These are phyloP conservation scores for Poeciliopsis occidentalis DNA, from an alignment of 2,113 vertebrate genomes.

Conservation along the genomic window DNA sequence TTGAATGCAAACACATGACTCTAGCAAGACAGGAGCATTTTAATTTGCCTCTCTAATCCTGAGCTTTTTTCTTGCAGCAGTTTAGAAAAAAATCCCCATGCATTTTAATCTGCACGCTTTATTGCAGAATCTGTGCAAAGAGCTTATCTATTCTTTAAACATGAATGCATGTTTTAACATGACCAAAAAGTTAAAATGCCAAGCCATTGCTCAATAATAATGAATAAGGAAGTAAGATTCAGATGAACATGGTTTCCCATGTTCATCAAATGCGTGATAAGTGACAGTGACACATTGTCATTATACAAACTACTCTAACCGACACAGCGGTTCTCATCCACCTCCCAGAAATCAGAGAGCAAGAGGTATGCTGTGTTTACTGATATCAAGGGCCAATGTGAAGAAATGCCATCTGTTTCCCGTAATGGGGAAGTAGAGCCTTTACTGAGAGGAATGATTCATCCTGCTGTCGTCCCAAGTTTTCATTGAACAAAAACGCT, in stretches of 20 bases:
- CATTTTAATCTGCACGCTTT: constrained; percentile 62
- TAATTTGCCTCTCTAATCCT: constrained; percentile 12
- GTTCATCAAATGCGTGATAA: too few relatives aligned
- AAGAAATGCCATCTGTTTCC: constrained; percentile 72
- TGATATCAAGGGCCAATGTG: constrained; percentile 64
- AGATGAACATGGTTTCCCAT: constrained; percentile 9
- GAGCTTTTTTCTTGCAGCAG: constrained; percentile 26
- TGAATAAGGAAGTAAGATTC: constrained; percentile 43
- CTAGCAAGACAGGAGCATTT: constrained; percentile 16
- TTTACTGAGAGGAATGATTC: constrained; percentile 67
- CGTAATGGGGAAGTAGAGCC: constrained; percentile 60
- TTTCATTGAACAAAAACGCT: constrained; percentile 58
- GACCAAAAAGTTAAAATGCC: constrained; percentile 12
- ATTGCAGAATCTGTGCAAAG: constrained; percentile 62
- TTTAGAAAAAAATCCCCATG: constrained; percentile 50
- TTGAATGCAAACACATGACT: constrained; percentile 37
- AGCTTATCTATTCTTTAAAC: constrained; percentile 55
- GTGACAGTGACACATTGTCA: constrained; percentile 57
- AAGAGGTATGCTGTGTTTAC: constrained; percentile 65
- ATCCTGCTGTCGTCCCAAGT: constrained; percentile 50
- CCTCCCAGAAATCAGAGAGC: constrained; percentile 30
- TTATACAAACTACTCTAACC: constrained; percentile 39
- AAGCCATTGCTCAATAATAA: constrained; percentile 29
- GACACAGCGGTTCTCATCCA: constrained; percentile 28
- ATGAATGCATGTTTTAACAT: constrained; percentile 36